Percentiles rank a stretch among this genome's conserved stretches.
These are phyloP conservation scores for Gymnocypris eckloni DNA, from an alignment of 2,797 vertebrate genomes.

Conservation along the genomic window DNA sequence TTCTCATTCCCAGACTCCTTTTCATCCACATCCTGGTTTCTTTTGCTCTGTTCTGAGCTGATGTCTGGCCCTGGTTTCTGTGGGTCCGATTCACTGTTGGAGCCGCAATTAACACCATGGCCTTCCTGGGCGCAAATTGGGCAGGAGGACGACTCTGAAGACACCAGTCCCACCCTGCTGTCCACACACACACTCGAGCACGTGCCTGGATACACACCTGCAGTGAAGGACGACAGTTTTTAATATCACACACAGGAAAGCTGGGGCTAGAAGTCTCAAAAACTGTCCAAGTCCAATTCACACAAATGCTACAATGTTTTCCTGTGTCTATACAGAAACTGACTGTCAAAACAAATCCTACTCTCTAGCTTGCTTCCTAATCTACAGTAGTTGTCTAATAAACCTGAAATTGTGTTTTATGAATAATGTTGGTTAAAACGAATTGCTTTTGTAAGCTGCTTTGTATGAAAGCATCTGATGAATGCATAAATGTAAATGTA, in stretches of 20 bases:
- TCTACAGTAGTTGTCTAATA: neutral
- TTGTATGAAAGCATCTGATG: neutral
- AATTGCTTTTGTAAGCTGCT: neutral
- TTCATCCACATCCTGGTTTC: slow-evolving; percentile 22
- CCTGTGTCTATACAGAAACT: neutral
- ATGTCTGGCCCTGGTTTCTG: slow-evolving; percentile 44
- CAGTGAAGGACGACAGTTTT: neutral
- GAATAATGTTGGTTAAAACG: neutral
- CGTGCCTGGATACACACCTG: slow-evolving; percentile 50
- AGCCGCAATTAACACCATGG: slow-evolving; percentile 45
- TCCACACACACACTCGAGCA: slow-evolving; percentile 48
- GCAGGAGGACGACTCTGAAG: slow-evolving; percentile 46
- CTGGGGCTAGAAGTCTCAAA: neutral
- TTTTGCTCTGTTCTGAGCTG: slow-evolving; percentile 20
- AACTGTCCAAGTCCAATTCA: neutral
- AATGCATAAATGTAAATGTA: neutral
- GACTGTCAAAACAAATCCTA: neutral
- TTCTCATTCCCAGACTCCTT: slow-evolving; percentile 16
- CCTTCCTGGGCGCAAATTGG: slow-evolving; percentile 45
- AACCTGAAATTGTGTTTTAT: neutral
- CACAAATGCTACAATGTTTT: neutral
- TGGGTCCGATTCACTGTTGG: slow-evolving; percentile 44
- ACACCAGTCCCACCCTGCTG: slow-evolving; percentile 23
- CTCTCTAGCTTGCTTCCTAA: neutral
- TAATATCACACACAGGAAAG: neutral